Conservation (phyloP, 2,797 vertebrate species). For the Acipenser transmontanus region DNA sequence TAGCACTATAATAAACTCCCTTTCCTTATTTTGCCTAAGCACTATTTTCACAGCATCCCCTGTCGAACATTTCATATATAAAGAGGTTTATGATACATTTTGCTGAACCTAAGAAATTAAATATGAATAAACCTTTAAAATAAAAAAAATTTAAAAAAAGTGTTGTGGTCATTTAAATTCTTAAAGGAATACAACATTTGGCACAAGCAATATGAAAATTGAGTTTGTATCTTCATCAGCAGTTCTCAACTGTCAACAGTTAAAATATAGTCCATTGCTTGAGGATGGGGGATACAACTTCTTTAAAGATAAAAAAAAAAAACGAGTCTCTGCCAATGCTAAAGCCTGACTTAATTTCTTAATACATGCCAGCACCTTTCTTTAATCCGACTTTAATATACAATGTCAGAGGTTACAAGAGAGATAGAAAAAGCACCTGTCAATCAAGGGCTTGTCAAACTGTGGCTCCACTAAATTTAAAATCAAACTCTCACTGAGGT, state of each 20-base stretch:
- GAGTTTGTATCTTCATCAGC: too few species aligned
- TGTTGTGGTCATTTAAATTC: too few species aligned
- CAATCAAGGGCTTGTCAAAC: constrained; percentile 68
- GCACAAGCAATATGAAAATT: too few species aligned
- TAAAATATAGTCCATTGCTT: too few species aligned
- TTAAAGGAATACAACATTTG: too few species aligned
- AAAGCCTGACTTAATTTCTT: constrained; percentile 69
- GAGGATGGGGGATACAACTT: constrained; percentile 4
- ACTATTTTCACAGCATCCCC: too few species aligned
- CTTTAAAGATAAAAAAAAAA: constrained; percentile 6
- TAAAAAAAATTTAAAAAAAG: neutral
- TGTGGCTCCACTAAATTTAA: constrained; percentile 67
- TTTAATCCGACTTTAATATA: constrained; percentile 72
- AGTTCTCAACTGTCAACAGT: too few species aligned
- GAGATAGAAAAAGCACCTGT: constrained; percentile 70
- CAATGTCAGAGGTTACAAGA: constrained; percentile 70
- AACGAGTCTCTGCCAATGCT: constrained; percentile 51
- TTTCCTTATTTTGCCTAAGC: too few species aligned
- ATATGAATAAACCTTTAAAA: neutral
- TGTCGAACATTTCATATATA: too few species aligned
- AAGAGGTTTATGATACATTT: too few species aligned
- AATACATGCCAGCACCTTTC: constrained; percentile 70
- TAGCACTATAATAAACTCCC: too few species aligned
- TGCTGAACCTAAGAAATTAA: too few species aligned
- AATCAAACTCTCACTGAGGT: constrained; percentile 56